Evolutionary conservation across 2,888 invertebrate genomes (phyloP).

Genomic region (Monoplex corrugatus): DNA sequence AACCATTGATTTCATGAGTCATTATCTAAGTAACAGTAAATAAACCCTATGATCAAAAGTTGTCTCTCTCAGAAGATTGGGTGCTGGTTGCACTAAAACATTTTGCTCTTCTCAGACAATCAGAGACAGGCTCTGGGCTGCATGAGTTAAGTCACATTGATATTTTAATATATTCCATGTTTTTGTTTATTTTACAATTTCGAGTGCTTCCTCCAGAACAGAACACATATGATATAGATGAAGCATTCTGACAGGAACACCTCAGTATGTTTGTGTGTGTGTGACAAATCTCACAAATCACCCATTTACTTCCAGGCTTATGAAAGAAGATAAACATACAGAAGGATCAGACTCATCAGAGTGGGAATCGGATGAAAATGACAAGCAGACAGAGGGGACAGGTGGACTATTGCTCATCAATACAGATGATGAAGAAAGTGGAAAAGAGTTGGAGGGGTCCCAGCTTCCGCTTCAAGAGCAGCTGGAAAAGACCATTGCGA

Average conservation of each 20-base stretch:
- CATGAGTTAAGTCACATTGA: too few relatives aligned
- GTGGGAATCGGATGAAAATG: slow-evolving; percentile 48
- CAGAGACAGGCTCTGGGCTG: not conserved
- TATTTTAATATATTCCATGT: too few relatives aligned
- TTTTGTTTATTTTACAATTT: too few relatives aligned
- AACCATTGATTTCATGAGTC: too few relatives aligned
- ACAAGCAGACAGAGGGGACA: not conserved
- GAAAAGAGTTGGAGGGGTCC: slow-evolving; percentile 43
- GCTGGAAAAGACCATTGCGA: slow-evolving; percentile 62
- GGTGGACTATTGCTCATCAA: slow-evolving; percentile 53
- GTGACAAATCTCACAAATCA: not conserved
- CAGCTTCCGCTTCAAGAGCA: slow-evolving; percentile 62
- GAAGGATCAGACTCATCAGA: not conserved
- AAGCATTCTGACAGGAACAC: not conserved
- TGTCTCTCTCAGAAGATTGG: too few relatives aligned
- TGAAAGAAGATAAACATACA: not conserved
- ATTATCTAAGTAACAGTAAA: too few relatives aligned
- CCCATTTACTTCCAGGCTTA: not conserved
- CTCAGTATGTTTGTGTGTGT: not conserved
- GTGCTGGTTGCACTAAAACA: too few relatives aligned
- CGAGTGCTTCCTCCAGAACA: too few relatives aligned
- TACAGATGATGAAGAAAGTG: slow-evolving; percentile 26
- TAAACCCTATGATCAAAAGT: too few relatives aligned
- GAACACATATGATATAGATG: not conserved
- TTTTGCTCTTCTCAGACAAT: not conserved